Conservation (phyloP, 2,888 invertebrate genomes). For the Hoplodrina ambigua region DNA sequence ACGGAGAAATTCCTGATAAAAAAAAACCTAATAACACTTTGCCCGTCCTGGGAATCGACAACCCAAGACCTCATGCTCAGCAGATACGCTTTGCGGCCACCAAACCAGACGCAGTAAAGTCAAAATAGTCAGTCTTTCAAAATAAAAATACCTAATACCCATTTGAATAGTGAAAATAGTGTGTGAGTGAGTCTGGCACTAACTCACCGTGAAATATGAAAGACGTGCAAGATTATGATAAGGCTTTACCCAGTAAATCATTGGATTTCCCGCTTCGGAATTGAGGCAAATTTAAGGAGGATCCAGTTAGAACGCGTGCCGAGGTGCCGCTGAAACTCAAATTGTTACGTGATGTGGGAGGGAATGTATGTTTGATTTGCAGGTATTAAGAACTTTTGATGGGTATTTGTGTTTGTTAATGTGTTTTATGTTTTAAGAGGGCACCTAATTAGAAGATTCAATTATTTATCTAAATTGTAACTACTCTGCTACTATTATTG, state of each 20-base stretch:
- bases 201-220: slow-evolving; percentile 87
- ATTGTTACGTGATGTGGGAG: slow-evolving; percentile 72
- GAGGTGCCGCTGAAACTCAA: slow-evolving; percentile 65
- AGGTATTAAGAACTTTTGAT: slow-evolving; percentile 45
- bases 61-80: too few relatives aligned
- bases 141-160: slow-evolving; percentile 56
- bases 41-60: too few relatives aligned
- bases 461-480: too few relatives aligned
- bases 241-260: slow-evolving; percentile 87
- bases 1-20: too few relatives aligned
- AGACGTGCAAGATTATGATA: slow-evolving; percentile 89
- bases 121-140: not conserved
- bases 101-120: too few relatives aligned
- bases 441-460: too few relatives aligned
- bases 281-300: slow-evolving; percentile 85
- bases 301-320: slow-evolving; percentile 64
- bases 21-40: too few relatives aligned
- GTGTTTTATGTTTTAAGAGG: slow-evolving; percentile 6
- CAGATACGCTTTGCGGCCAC: too few relatives aligned
- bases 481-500: too few relatives aligned
- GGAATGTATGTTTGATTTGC: slow-evolving; percentile 61
- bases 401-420: slow-evolving; percentile 41
- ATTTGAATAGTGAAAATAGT: slow-evolving; percentile 82
- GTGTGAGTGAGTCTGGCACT: slow-evolving; percentile 72
- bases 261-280: slow-evolving; percentile 86